phyloP scores from a whole-genome alignment of 2,797 vertebrate species.

The Danio albolineatus region DNA sequence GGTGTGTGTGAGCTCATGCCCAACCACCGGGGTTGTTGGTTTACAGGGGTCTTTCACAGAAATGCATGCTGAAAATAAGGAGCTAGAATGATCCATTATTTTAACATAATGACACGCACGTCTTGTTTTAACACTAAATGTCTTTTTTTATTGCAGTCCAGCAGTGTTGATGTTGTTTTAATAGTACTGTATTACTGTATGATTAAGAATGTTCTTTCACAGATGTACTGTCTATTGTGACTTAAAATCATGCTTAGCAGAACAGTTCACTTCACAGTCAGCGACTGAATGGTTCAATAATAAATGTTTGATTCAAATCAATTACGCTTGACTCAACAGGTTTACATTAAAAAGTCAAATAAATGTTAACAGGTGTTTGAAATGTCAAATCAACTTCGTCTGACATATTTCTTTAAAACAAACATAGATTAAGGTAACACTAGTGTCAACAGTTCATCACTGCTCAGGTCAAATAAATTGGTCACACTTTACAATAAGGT shows the following conservation, averaged over 20 bases:
- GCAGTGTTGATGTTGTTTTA: not conserved
- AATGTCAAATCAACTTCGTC: not conserved
- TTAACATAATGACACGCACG: not conserved
- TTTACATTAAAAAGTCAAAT: not conserved
- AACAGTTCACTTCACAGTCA: not conserved
- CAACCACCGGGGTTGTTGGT: constrained; percentile 19
- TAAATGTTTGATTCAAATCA: not conserved
- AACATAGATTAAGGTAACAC: not conserved
- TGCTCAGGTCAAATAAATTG: not conserved
- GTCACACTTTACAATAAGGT: too few species aligned
- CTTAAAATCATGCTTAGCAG: not conserved
- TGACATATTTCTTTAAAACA: not conserved
- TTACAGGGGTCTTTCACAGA: constrained; percentile 5
- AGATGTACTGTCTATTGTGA: not conserved
- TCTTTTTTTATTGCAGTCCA: not conserved
- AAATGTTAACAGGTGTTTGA: not conserved
- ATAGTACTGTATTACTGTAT: not conserved
- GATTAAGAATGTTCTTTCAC: not conserved
- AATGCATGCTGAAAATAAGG: not conserved
- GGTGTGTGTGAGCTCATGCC: constrained; percentile 19
- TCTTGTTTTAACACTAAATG: not conserved
- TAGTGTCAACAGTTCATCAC: too few species aligned
- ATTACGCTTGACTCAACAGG: not conserved
- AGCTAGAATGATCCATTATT: not conserved
- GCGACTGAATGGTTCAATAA: not conserved